Base-by-base conservation (phyloP, 2,113 vertebrate genomes). In the Hystrix cristata region DNA sequence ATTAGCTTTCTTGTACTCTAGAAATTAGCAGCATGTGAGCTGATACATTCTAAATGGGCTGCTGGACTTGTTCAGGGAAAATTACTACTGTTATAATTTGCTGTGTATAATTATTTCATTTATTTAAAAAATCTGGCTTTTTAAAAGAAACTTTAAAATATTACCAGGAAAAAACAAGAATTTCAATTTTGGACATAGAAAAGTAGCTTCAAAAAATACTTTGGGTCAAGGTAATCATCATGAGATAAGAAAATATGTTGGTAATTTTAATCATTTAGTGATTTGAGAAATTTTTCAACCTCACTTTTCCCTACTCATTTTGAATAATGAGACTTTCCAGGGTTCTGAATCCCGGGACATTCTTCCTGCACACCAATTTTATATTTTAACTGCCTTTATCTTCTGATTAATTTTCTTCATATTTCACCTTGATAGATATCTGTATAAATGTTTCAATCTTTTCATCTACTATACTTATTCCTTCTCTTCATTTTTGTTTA, bases 31-130 rank as follows among this genome's bases (percentile, higher is more conserved):
- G 85, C 87, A 29, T 57, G 78, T 27, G 19, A 71, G 59, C 71
- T 92, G 55, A 95, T 97, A 96, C 97, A 95, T 97, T 78, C 67
- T 81, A 96, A 8, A 51, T 60, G 11, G 10, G 59, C 16, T 60
- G 43, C 55, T 96, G 34, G 34, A 3, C 64, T 94, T 12, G 9
- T 96, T 97, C 76, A 55, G 16, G 69, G 72, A 71, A 97, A 96
- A 95, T 97, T 92, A 76, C 29, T 92, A 51, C 16, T 96, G 78
- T 93, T 98, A 67, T 2, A 96, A 29, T 96, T 96, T 95, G 69
- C 13, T 11, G 34, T 85, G 2, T 57, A 86, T 97, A 91, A 85
- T 94, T 90, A 95, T 90, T 97, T 81, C 94, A 97, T 91, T 97
- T 57, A 94, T 89, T 96, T 31, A 21, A 94, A 92, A 62, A 27